phyloP scores from a whole-genome alignment of 2,888 invertebrate genomes.

The Cephonodes hylas region DNA sequence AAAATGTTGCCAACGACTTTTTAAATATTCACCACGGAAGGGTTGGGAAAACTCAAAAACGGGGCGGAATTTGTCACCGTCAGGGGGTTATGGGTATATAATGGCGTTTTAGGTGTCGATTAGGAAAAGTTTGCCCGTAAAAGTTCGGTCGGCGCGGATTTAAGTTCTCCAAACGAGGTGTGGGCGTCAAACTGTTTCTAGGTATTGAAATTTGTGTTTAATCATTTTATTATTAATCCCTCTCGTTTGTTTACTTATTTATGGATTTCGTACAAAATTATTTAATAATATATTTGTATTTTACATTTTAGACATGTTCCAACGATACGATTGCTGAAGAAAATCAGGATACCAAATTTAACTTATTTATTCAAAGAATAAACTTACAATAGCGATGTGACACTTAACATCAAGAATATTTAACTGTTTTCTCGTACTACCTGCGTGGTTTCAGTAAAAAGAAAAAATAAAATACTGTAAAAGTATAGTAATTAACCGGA shows the following conservation, averaged over 20 bases:
- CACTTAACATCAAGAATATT: no score
- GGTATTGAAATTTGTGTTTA: neutral
- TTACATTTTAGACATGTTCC: no score
- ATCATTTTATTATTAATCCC: neutral
- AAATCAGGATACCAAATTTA: no score
- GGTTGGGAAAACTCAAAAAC: slow-evolving; percentile 71
- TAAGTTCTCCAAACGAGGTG: slow-evolving; percentile 37
- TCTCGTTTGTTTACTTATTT: neutral
- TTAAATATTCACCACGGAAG: slow-evolving; percentile 76
- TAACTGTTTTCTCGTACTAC: no score
- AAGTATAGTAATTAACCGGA: no score
- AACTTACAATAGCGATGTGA: no score
- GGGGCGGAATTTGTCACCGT: slow-evolving; percentile 67
- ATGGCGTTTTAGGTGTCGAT: slow-evolving; percentile 79
- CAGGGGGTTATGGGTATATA: slow-evolving; percentile 68
- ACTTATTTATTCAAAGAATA: no score
- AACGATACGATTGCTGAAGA: no score
- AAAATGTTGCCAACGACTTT: slow-evolving; percentile 79
- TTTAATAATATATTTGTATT: no score
- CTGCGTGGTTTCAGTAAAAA: no score
- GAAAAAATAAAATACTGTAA: no score
- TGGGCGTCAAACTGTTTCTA: slow-evolving; percentile 26
- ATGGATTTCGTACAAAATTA: neutral
- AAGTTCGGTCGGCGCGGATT: slow-evolving; percentile 50
- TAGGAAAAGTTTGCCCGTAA: slow-evolving; percentile 61